Conservation (phyloP, 2,888 invertebrate species). For the Acanthosoma haemorrhoidale region DNA sequence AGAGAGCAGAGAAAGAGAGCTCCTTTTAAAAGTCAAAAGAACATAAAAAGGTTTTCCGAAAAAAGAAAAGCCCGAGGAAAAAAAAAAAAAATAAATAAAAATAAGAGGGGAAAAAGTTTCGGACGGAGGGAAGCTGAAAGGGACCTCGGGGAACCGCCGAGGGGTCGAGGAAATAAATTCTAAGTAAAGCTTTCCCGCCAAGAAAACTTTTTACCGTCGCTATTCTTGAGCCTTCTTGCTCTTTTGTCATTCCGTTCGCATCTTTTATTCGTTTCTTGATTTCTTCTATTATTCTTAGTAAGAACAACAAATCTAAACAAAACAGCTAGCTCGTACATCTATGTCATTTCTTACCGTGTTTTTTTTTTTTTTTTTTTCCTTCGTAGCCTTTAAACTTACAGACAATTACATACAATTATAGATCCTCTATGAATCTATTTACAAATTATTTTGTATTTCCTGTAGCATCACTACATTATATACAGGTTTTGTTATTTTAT, state of each 20-base stretch:
- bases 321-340: too few relatives aligned
- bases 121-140: too few relatives aligned
- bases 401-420: too few relatives aligned
- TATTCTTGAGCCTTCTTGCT: not conserved
- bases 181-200: not conserved
- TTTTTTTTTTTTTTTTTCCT: too few relatives aligned
- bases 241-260: not conserved
- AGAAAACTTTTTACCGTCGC: not conserved
- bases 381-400: too few relatives aligned
- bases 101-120: slow-evolving; percentile 10
- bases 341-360: too few relatives aligned
- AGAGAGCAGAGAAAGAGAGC: not conserved
- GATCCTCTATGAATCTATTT: too few relatives aligned
- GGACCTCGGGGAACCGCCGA: not conserved
- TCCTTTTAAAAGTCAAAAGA: slow-evolving; percentile 23
- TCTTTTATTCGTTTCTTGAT: not conserved
- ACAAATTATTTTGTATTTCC: too few relatives aligned
- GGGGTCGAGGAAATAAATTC: slow-evolving; percentile 6
- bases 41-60: slow-evolving; percentile 17
- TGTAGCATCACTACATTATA: too few relatives aligned
- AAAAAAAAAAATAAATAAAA: too few relatives aligned
- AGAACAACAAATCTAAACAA: not conserved
- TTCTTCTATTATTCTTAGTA: not conserved
- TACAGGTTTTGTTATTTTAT: too few relatives aligned
- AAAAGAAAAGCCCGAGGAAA: not conserved